A percentile compares a stretch with the other conserved stretches of the same genome.
phyloP scores from a whole-genome alignment of 2,888 invertebrate species.

The Synanthedon tipuliformis region DNA sequence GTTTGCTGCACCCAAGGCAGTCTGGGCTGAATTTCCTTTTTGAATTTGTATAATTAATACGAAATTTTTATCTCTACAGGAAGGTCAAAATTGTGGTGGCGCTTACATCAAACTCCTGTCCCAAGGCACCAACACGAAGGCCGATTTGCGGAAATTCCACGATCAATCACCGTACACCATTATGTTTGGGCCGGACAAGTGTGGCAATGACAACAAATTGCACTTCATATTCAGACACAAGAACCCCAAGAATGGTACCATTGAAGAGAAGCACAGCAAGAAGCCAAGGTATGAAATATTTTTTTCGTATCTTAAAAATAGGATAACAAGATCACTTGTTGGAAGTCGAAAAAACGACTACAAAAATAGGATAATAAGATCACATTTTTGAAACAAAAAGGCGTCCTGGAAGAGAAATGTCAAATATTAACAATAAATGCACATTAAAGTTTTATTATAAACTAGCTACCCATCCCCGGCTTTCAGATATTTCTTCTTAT shows the following conservation, averaged over 20 bases:
- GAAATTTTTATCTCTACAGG: constrained; percentile 63
- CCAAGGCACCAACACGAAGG: constrained; percentile 69
- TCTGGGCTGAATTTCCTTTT: neutral
- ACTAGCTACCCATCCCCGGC: too few relatives aligned
- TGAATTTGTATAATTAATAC: neutral
- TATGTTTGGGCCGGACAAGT: constrained; percentile 99
- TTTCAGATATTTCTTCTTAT: too few relatives aligned
- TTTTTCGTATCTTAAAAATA: too few relatives aligned
- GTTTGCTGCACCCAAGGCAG: too few relatives aligned
- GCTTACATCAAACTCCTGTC: constrained; percentile 95
- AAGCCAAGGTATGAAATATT: constrained; percentile 75
- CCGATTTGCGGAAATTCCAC: constrained; percentile 83
- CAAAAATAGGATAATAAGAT: too few relatives aligned
- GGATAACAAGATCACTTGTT: too few relatives aligned
- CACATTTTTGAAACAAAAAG: too few relatives aligned
- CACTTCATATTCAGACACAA: constrained; percentile 93
- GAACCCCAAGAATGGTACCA: constrained; percentile 90
- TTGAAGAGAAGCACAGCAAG: constrained; percentile 96
- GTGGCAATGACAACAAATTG: constrained; percentile 95
- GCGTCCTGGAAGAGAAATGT: too few relatives aligned
- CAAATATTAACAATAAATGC: too few relatives aligned
- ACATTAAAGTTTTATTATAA: too few relatives aligned
- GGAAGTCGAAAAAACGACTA: too few relatives aligned
- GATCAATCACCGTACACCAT: constrained; percentile 98
- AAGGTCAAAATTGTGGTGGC: constrained; percentile 98